A percentile compares a stretch with the other conserved stretches of the same genome.
These are phyloP conservation scores for Drosophila pachea DNA, from an alignment of 1,140 invertebrate genomes.

Conservation along the genomic window DNA sequence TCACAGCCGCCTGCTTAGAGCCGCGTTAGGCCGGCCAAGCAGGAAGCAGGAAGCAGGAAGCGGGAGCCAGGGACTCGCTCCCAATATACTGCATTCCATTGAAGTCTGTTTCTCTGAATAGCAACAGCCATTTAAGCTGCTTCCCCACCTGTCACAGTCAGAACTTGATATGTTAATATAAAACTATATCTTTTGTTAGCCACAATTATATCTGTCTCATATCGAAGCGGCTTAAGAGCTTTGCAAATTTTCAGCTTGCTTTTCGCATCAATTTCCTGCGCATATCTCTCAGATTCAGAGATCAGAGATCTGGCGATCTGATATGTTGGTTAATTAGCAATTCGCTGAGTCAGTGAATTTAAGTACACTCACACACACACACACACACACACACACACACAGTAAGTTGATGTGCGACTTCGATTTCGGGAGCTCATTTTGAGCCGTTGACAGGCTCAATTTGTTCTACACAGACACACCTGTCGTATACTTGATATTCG, in stretches of 20 bases:
- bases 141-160: no score
- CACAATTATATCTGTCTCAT: background rate
- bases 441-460: conserved; percentile 7
- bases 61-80: background rate
- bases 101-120: background rate
- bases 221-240: background rate
- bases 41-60: background rate
- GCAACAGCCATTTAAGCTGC: no score
- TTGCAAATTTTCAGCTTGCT: background rate
- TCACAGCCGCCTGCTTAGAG: background rate
- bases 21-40: background rate
- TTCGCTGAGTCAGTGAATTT: conserved; percentile 42
- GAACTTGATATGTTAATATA: no score
- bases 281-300: background rate
- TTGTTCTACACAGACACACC: background rate
- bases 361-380: no score
- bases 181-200: no score
- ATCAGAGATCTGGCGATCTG: conserved; percentile 18
- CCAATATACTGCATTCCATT: background rate
- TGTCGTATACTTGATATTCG: conserved; percentile 19
- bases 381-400: no score
- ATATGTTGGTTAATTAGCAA: conserved; percentile 38
- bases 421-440: conserved; percentile 5
- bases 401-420: no score
- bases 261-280: conserved; percentile 15